Evolutionary conservation across 1,140 invertebrate species (phyloP).

Genomic region (Cecropterus lyciades): DNA sequence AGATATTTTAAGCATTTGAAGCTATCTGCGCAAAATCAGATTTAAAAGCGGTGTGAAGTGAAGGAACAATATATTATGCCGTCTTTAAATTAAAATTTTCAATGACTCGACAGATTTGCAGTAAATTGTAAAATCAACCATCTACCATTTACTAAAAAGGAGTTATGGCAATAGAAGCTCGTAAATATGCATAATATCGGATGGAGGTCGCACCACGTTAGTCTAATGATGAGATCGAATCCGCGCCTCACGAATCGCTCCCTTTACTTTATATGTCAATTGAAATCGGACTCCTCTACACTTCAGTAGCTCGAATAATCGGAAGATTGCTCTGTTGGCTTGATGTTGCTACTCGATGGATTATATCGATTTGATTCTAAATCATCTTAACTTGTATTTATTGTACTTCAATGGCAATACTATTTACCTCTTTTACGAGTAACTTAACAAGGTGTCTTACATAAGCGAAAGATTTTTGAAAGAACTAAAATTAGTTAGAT

Average conservation of each 20-base stretch:
- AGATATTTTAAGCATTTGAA: no score
- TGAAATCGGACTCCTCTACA: conserved; percentile 16
- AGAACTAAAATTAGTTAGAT: no score
- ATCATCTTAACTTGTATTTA: no score
- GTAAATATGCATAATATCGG: conserved; percentile 11
- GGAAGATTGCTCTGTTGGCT: background rate
- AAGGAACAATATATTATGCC: no score
- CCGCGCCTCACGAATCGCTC: conserved; percentile 16
- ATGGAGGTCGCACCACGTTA: conserved; percentile 1
- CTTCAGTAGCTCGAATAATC: conserved; percentile 13
- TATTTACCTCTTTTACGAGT: no score
- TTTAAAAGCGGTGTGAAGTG: no score
- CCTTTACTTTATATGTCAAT: conserved; percentile 26
- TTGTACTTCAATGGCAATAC: no score
- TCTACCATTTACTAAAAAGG: background rate
- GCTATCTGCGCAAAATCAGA: no score
- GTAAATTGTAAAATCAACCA: background rate
- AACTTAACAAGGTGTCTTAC: no score
- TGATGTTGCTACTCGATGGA: background rate
- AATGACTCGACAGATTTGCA: no score
- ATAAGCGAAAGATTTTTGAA: no score
- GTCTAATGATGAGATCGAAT: conserved; percentile 26
- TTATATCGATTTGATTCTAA: background rate
- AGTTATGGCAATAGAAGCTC: background rate
- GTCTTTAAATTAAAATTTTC: no score